These are phyloP conservation scores for Tetrapedia diversipes DNA, from an alignment of 2,888 invertebrate genomes.

Conservation along the genomic window DNA sequence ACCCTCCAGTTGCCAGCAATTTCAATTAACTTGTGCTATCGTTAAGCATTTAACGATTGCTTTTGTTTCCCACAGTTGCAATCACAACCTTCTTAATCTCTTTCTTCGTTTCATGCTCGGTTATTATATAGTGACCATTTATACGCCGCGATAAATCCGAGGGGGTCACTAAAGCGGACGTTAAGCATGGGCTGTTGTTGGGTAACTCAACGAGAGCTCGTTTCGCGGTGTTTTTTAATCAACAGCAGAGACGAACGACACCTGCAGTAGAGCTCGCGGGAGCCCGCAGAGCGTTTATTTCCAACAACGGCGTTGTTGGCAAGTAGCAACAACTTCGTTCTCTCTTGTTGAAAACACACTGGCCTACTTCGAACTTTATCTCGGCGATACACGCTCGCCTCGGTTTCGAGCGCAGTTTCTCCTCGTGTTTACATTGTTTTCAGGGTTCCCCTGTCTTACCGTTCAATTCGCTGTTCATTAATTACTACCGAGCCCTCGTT, in stretches of 20 bases:
- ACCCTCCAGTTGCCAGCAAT: no score
- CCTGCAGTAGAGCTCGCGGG: neutral
- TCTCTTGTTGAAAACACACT: constrained; percentile 18
- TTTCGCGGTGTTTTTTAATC: constrained; percentile 17
- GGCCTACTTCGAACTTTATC: constrained; percentile 18
- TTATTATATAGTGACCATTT: no score
- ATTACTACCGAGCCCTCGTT: neutral
- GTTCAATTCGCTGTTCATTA: constrained; percentile 14
- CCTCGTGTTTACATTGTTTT: constrained; percentile 1
- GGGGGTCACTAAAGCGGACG: no score
- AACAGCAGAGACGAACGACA: neutral
- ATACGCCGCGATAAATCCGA: no score
- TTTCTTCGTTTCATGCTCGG: no score
- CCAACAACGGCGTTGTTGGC: neutral
- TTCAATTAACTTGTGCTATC: no score
- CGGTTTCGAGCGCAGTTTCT: neutral
- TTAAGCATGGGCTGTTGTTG: no score
- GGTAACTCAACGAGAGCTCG: neutral
- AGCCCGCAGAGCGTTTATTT: constrained; percentile 8
- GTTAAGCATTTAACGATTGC: no score
- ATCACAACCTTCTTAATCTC: no score
- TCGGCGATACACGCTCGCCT: neutral
- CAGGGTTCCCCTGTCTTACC: neutral
- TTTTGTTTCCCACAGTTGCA: no score
- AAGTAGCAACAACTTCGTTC: constrained; percentile 5